Evolutionary conservation across 2,888 invertebrate genomes (phyloP).

Genomic region (Diaprepes abbreviatus): DNA sequence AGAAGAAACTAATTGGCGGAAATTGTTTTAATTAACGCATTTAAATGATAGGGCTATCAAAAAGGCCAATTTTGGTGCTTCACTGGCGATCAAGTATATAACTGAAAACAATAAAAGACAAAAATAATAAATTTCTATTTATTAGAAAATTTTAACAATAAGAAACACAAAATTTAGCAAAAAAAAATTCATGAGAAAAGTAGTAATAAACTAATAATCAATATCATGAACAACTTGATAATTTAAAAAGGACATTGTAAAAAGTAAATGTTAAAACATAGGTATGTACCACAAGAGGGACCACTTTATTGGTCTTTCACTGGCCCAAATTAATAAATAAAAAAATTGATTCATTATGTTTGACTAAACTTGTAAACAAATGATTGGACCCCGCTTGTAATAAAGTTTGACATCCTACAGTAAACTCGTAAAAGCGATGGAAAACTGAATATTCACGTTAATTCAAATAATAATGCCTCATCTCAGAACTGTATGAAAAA

Average conservation of each 20-base stretch:
- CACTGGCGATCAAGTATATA: too few species aligned
- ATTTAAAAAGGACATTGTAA: not conserved
- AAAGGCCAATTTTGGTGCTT: too few species aligned
- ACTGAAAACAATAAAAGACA: conserved; percentile 1
- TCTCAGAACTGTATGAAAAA: conserved; percentile 25
- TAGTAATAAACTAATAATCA: conserved; percentile 3
- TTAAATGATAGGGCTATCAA: too few species aligned
- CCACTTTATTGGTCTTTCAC: not conserved
- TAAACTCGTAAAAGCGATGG: conserved; percentile 4
- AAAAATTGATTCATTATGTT: not conserved
- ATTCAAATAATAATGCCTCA: conserved; percentile 23
- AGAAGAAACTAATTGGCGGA: too few species aligned
- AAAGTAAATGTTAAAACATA: conserved; percentile 2
- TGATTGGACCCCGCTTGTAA: conserved; percentile 20
- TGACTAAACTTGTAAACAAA: not conserved
- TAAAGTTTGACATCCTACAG: not conserved
- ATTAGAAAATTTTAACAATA: conserved; percentile 49
- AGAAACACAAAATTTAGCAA: conserved; percentile 34
- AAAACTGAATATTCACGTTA: not conserved
- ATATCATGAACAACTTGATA: not conserved
- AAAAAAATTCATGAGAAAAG: not conserved
- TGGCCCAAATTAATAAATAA: not conserved
- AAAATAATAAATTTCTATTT: conserved; percentile 44
- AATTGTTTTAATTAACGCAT: too few species aligned
- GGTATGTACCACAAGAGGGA: conserved; percentile 24